phyloP scores from a whole-genome alignment of 2,113 vertebrate species.

The Chlamydotis undulata region DNA sequence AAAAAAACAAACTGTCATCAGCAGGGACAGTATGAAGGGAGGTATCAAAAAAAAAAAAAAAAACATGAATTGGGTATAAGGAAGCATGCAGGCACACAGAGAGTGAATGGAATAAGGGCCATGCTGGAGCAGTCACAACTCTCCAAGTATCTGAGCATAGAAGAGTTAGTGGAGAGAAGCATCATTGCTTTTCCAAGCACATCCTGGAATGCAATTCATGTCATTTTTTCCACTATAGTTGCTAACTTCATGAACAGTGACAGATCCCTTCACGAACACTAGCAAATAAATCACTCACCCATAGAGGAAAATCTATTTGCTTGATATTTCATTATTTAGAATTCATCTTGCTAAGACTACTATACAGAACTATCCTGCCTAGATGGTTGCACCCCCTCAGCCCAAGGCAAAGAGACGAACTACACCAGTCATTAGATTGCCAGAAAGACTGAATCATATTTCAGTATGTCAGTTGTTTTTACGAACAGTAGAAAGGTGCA shows the following conservation, averaged over 20 bases:
- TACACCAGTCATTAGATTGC: not conserved
- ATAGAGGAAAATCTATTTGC: not conserved
- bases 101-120: not conserved
- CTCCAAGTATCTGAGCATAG: not conserved
- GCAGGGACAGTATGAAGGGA: not conserved
- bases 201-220: not conserved
- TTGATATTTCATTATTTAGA: not conserved
- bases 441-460: not conserved
- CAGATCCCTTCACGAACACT: not conserved
- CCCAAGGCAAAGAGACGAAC: not conserved
- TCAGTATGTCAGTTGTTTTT: not conserved
- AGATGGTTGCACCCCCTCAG: not conserved
- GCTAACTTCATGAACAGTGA: not conserved
- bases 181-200: not conserved
- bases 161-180: not conserved
- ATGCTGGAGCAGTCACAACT: not conserved
- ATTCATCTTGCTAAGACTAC: not conserved
- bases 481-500: not conserved
- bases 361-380: not conserved
- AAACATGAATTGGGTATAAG: not conserved
- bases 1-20: not conserved
- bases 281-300: not conserved
- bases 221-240: not conserved
- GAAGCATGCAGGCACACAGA: not conserved
- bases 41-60: not conserved